A percentile compares a stretch with the other conserved stretches of the same genome.
These are phyloP conservation scores for Anableps anableps DNA, from an alignment of 2,797 vertebrate genomes.

Conservation along the genomic window DNA sequence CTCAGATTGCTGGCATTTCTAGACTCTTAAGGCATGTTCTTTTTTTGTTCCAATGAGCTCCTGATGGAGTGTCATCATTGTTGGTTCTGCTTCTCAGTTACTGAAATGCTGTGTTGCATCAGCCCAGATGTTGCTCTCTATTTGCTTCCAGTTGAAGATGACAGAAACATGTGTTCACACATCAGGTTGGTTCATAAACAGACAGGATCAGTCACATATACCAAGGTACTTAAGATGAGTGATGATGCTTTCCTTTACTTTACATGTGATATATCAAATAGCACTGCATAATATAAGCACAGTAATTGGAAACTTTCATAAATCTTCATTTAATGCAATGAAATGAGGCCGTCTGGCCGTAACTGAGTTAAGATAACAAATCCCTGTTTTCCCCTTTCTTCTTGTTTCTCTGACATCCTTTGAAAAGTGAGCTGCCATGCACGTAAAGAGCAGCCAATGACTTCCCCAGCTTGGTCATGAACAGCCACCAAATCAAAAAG, in stretches of 20 bases:
- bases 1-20: conserved; percentile 5
- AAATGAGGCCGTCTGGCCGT: conserved; percentile 47
- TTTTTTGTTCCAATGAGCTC: conserved; percentile 8
- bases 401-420: conserved; percentile 42
- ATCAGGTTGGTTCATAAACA: conserved; percentile 69
- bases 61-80: conserved; percentile 18
- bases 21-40: background rate
- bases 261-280: conserved; percentile 26
- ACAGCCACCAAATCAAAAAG: conserved; percentile 58
- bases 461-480: conserved; percentile 64
- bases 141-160: conserved; percentile 35
- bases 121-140: conserved; percentile 14
- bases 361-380: conserved; percentile 76
- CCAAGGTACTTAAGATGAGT: conserved; percentile 54
- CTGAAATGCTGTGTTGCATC: conserved; percentile 12
- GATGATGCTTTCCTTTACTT: conserved; percentile 50
- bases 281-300: conserved; percentile 36
- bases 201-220: conserved; percentile 46
- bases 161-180: conserved; percentile 73
- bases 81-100: no score
- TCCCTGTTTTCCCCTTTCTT: conserved; percentile 48
- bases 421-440: conserved; percentile 61
- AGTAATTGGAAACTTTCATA: conserved; percentile 46
- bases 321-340: conserved; percentile 58
- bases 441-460: conserved; percentile 54